Percentiles rank a stretch among this genome's conserved stretches.
These are phyloP conservation scores for Oreortyx pictus DNA, from an alignment of 2,797 vertebrate species.

Conservation along the genomic window DNA sequence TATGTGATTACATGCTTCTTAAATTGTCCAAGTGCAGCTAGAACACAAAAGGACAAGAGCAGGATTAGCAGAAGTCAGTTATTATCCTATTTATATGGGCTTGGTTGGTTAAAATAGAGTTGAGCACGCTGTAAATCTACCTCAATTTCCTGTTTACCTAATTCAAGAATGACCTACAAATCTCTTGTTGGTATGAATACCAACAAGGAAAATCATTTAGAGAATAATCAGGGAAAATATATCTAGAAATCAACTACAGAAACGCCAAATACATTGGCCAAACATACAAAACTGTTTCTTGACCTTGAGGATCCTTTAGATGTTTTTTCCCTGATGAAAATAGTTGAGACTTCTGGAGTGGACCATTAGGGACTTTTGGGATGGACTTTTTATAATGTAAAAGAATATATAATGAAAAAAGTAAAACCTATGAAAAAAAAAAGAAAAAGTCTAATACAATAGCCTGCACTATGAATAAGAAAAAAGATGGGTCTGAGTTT, in stretches of 20 bases:
- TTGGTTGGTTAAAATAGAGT: background rate
- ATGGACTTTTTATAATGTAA: background rate
- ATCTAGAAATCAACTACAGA: background rate
- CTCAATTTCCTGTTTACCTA: background rate
- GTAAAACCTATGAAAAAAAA: background rate
- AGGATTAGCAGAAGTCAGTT: background rate
- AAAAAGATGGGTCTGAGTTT: background rate
- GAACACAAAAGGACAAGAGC: background rate
- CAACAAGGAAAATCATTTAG: background rate
- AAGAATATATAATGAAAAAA: background rate
- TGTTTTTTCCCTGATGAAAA: background rate
- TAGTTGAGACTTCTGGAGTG: background rate
- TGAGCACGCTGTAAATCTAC: background rate
- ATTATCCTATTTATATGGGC: background rate
- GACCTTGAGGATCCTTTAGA: background rate
- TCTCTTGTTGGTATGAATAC: background rate
- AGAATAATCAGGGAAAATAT: background rate
- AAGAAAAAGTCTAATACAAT: background rate
- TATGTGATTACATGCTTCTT: background rate
- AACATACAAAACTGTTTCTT: background rate
- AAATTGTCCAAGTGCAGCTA: background rate
- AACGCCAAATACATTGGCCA: background rate
- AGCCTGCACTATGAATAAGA: background rate
- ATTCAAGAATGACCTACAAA: conserved; percentile 7
- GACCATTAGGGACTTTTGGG: background rate